Evolutionary conservation across 1,140 invertebrate species (phyloP), one percentile per base, ranked within the genome.

Genomic region (Vanessa tameamea): DNA sequence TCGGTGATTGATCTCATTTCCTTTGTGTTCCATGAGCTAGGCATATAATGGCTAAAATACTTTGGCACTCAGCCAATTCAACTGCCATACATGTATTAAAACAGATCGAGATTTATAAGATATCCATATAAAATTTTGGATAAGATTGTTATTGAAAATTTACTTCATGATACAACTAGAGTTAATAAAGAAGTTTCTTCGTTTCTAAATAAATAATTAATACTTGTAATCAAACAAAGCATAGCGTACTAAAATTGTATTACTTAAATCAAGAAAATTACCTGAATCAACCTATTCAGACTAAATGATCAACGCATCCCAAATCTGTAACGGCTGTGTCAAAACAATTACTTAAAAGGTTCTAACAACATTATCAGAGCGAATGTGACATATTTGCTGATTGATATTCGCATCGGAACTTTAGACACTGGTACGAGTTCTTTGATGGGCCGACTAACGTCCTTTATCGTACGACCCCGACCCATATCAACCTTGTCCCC

Each of bases 401-500:
- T 84, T 81, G 81, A 82, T 85, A 81, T 79, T 79, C 77, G 76
- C 78, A 76, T 75, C 64, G 82, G 75, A 75, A 82, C 81, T 74
- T 79, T 78, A 82, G 80, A 83, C 81, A 78, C 77, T 78, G 81
- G 76, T 78, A 67, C 69, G 75, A 79, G 82, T 78, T 84, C 81
- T 88, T 87, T 84, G 84, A 85, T 76, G 81, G 78, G 81, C 76
- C 78, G 75, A 76, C 78, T 83, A 81, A 84, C 82, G 87, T 85
- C 83, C 87, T 89, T 88, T 92, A 88, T 87, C 81, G 83, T 83
- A 80, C 88, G 87, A 86, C 88, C 88, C 85, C 86, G 87, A 90
- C 89, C 87, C 87, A 90, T 89, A 89, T 90, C 87, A 90, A 81
- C 81, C 83, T 89, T 82, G 80, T 82, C 89, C 86, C 89, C 86